Evolutionary conservation across 2,113 vertebrate species (phyloP), one percentile per base, ranked within the genome.

Genomic region (Acanthisitta chloris): DNA sequence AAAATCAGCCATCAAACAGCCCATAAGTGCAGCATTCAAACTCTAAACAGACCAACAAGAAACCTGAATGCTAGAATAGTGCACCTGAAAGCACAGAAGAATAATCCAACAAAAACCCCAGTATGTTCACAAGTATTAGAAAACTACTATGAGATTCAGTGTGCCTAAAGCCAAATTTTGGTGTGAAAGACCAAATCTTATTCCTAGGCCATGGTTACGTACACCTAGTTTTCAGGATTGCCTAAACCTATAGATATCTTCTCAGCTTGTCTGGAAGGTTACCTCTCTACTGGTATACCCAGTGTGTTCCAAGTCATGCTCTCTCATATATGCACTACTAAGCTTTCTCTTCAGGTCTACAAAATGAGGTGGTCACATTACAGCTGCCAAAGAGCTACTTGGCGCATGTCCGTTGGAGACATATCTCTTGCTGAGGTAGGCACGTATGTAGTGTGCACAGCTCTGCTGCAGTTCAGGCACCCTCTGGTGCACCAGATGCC

Each of bases 381-480:
- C 17, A 62, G 52, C 9, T 80, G 52, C 19, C 48, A 64, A 86
- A 36, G 5, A 49, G 76, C 46, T 88, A 49, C 29, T 26, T 73
- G 36, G 31, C 38, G 36, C 51, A 33, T 15, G 15, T 48, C 51
- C 42, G 19, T 5, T 49, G 55, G 20, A 78, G n/a, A 64, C 33
- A 17, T n/a, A 77, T 2, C 9, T 29, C 6, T 3, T 28, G 29
- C 43, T 0, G 3, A 12, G n/a, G 6, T 17, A 59, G 26, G 17
- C 48, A 33, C 0, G 0, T 40, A 28, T 1, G 3, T 11, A 69
- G 21, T 33, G 67, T 6, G 29, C 28, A 26, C 0, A 49, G 40
- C 23, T 54, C 19, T 38, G 66, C 74, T 82, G 71, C 43, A 88
- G 46, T 72, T 80, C 40, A 46, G 62, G n/a, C 34, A 67, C 25